Conservation (phyloP, 2,888 invertebrate species). For the Acholoe squamosa region DNA sequence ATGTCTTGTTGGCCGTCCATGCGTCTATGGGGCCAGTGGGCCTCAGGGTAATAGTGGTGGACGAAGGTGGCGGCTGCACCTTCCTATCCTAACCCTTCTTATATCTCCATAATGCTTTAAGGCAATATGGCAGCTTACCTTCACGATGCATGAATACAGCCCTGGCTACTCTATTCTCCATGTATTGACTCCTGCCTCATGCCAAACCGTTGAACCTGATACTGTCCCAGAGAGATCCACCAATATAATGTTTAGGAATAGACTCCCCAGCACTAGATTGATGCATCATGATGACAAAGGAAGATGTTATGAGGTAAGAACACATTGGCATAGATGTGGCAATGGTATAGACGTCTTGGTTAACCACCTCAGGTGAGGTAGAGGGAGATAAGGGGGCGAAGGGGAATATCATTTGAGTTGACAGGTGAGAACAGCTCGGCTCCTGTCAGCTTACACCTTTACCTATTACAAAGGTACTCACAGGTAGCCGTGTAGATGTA, state of each 20-base stretch:
- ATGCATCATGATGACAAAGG: no score
- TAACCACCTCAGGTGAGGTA: neutral
- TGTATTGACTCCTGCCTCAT: no score
- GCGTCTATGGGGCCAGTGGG: neutral
- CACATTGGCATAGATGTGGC: neutral
- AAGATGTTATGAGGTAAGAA: constrained; percentile 9
- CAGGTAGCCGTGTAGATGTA: neutral
- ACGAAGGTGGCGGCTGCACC: neutral
- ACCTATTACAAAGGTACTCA: neutral
- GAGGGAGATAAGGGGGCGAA: neutral
- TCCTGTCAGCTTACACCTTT: neutral
- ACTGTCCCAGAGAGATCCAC: no score
- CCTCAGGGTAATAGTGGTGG: neutral
- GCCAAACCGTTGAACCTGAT: no score
- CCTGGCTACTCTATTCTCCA: no score
- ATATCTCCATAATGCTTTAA: no score
- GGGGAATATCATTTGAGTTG: neutral
- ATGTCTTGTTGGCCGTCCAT: constrained; percentile 44
- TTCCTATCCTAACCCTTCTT: constrained; percentile 42
- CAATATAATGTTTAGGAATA: no score
- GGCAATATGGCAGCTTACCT: no score
- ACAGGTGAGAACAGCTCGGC: neutral
- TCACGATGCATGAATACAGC: no score
- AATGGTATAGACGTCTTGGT: neutral
- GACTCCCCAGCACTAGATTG: no score